Base-by-base conservation (phyloP, 2,888 invertebrate species). In the Sicus ferrugineus region DNA sequence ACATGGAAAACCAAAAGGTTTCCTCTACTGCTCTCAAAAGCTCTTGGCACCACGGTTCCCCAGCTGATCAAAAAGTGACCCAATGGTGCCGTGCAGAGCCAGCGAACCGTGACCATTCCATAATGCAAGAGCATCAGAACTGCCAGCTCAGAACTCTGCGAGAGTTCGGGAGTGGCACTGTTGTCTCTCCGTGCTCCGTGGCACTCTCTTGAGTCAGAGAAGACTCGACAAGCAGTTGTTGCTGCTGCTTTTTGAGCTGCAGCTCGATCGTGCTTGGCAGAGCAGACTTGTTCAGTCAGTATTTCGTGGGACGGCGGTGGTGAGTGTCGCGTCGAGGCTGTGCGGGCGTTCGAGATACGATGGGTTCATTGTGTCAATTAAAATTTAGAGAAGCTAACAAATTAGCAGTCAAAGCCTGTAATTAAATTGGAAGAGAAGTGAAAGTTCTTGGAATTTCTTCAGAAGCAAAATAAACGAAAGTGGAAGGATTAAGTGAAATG, bases 291-390 rank as follows among this genome's bases (percentile, higher is more conserved):
- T 23, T 19, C 9, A 16, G 23, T 67, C 23, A 67, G 67, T 67
- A 46, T 48, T 34, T 48, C 48, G 58, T 67, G 58, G 23, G 59
- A 59, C 48, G 28, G 59, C 59, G 66, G 11, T 23, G 67, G 9
- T 26, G 59, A 58, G 30, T 67, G 67, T 48, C 16, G 66, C 19
- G 67, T 28, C 21, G 52, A 19, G 21, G 26, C 42, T 42, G 42
- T 1, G 16, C 38, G 23, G 6, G 14, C 19, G 26, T 6, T 28
- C 28, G 23, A 38, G 23, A 61, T 42, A 42, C 61, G 26, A 61
- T 61, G 42, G 61, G 26, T 61, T 52, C 54, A 48, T 34, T 28
- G 30, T 48, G 52, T 65, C 46, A 65, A 52, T 65, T 65, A 54
- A 65, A 26, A 30, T 30, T 11, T 30, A 28, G 19, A 34, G 30